These are phyloP conservation scores for Drosophila kambysellisi DNA, from an alignment of 2,888 invertebrate species.

Conservation along the genomic window DNA sequence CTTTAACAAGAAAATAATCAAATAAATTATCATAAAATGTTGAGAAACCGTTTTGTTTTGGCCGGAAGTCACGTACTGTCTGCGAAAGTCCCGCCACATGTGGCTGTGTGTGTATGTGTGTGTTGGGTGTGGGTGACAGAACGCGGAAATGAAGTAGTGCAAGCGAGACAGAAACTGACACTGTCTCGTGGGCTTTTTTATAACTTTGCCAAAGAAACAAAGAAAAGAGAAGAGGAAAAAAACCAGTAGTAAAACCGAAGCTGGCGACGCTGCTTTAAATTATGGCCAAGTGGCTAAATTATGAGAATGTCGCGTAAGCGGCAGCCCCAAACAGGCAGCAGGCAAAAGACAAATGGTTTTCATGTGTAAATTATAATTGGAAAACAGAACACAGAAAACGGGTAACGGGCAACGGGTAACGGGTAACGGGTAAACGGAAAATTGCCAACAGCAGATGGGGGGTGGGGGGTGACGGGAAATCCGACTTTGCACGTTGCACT, in stretches of 20 bases:
- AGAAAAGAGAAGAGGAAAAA: slow-evolving; percentile 17
- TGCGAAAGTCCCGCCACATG: slow-evolving; percentile 53
- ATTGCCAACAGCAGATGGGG: slow-evolving; percentile 1
- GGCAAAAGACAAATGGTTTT: slow-evolving; percentile 70
- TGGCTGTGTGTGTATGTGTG: slow-evolving; percentile 13
- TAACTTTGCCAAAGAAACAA: slow-evolving; percentile 72
- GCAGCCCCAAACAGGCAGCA: slow-evolving; percentile 29
- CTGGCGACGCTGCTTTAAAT: slow-evolving; percentile 59
- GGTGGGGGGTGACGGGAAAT: not conserved
- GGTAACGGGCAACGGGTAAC: not conserved
- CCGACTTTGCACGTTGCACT: not conserved
- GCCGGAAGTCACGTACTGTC: slow-evolving; percentile 81
- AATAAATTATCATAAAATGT: slow-evolving; percentile 80
- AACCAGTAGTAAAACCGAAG: not conserved
- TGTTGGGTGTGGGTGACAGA: slow-evolving; percentile 9
- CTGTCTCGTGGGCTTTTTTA: slow-evolving; percentile 65
- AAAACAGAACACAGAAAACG: slow-evolving; percentile 44
- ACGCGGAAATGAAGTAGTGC: slow-evolving; percentile 17
- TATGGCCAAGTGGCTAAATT: slow-evolving; percentile 79
- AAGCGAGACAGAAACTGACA: slow-evolving; percentile 16
- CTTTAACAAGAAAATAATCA: slow-evolving; percentile 81
- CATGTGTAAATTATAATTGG: slow-evolving; percentile 79
- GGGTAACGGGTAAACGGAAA: slow-evolving; percentile 21
- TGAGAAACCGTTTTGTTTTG: slow-evolving; percentile 78
- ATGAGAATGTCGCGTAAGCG: slow-evolving; percentile 73